Evolutionary conservation across 2,113 vertebrate species (phyloP), one percentile per base, ranked within the genome.

Genomic region (Danionella cerebrum): DNA sequence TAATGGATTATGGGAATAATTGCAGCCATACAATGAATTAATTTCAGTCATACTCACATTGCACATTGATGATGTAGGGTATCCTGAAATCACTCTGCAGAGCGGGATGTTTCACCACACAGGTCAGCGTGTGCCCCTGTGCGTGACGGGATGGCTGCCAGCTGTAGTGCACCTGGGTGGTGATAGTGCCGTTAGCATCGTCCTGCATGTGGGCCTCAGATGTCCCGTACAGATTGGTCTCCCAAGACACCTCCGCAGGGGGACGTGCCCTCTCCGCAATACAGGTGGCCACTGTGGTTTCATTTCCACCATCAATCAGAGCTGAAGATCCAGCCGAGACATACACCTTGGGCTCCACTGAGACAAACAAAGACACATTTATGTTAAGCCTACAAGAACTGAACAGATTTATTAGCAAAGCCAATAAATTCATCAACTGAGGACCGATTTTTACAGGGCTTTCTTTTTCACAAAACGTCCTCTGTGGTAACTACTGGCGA

Each of bases 331-430:
- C 95, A 48, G 92, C 94, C 0, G 79, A 91, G 76, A 97, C 85
- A 41, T 89, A 94, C 74, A 97, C 92, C 81, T 92, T 89, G 3
- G 95, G 96, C 88, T 97, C 94, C 84, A 98, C 96, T 98, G 36
- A 42, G 33, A 14, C 50, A 21, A 60, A 33, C 6, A 39, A 13
- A 9, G 35, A 21, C 16, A 22, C n/a, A n/a, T n/a, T n/a, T n/a
- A n/a, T n/a, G n/a, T n/a, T n/a, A n/a, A n/a, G n/a, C n/a, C n/a
- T n/a, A n/a, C n/a, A n/a, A n/a, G n/a, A n/a, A n/a, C n/a, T n/a
- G n/a, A n/a, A n/a, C n/a, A n/a, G n/a, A n/a, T n/a, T n/a, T n/a
- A n/a, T n/a, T n/a, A 41, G 12, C 55, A 62, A 33, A 51, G 33
- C 36, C 55, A 69, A 31, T 60, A 69, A 31, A 35, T 64, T 64